A percentile compares a stretch with the other conserved stretches of the same genome.
Evolutionary conservation across 2,797 vertebrate species (phyloP).

Genomic region (Mus minutoides): DNA sequence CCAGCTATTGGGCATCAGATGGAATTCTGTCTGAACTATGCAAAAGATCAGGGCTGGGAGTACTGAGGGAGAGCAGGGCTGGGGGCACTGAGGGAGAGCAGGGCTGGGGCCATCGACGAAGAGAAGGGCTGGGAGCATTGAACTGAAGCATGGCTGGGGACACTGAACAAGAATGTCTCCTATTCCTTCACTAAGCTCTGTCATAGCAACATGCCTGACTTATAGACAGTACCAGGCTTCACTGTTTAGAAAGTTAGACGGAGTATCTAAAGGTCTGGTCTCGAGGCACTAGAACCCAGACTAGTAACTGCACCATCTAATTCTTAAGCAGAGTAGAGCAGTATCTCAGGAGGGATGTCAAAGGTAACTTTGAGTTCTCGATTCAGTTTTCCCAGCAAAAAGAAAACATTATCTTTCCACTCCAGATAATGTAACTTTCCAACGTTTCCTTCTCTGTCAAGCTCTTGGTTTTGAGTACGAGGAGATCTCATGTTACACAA

Average conservation of each 20-base stretch:
- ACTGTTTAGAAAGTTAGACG: neutral
- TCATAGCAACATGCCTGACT: neutral
- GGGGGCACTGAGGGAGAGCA: neutral
- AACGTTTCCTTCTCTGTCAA: neutral
- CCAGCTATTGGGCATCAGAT: neutral
- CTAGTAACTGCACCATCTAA: neutral
- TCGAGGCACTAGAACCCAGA: neutral
- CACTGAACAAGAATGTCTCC: neutral
- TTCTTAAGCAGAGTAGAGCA: neutral
- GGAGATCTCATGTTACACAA: neutral
- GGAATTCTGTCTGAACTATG: neutral
- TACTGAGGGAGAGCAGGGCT: neutral
- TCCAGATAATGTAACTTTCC: neutral
- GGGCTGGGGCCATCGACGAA: neutral
- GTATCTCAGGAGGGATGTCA: neutral
- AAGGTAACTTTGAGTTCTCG: neutral
- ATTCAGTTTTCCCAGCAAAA: conserved; percentile 14
- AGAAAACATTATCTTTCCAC: neutral
- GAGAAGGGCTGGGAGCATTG: neutral
- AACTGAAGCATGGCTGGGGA: neutral
- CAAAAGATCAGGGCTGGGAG: neutral
- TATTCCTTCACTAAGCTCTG: neutral
- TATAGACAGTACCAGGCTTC: neutral
- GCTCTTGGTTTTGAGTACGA: neutral
- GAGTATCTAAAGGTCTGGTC: neutral